A percentile compares a stretch with the other conserved stretches of the same genome.
These are phyloP conservation scores for Podarcis cretensis DNA, from an alignment of 2,113 vertebrate species.

Conservation along the genomic window DNA sequence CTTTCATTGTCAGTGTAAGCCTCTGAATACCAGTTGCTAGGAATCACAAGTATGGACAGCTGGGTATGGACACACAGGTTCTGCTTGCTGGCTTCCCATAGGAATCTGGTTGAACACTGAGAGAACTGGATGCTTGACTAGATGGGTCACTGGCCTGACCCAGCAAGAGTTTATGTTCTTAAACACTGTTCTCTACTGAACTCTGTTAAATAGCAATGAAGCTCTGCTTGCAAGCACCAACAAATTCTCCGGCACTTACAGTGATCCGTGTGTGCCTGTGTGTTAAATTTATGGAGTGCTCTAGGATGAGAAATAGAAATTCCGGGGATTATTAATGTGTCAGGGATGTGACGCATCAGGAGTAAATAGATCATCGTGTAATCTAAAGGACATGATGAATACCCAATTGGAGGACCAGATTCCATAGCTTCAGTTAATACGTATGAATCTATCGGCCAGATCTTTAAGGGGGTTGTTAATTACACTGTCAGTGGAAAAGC, in stretches of 20 bases:
- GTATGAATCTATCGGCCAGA: conserved; percentile 7
- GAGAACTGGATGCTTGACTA: no score
- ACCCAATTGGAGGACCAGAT: background rate
- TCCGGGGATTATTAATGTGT: background rate
- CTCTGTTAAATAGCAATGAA: background rate
- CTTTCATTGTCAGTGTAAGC: no score
- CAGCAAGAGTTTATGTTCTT: accelerated
- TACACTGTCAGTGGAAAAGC: conserved; percentile 2
- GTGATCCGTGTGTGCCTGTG: background rate
- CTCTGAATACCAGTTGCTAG: no score
- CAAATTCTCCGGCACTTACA: background rate
- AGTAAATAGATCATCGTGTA: conserved; percentile 32
- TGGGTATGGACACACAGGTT: no score
- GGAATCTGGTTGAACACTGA: no score
- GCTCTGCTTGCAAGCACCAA: background rate
- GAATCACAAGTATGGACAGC: no score
- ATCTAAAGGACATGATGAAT: conserved; percentile 25
- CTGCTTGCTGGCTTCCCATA: no score
- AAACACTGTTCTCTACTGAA: background rate
- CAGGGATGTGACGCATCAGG: background rate
- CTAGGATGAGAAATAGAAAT: conserved; percentile 26
- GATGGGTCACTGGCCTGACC: no score
- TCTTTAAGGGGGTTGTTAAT: conserved; percentile 40
- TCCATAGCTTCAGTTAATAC: conserved; percentile 26
- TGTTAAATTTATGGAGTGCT: conserved; percentile 5